These are phyloP conservation scores for Criorhina ranunculi DNA, from an alignment of 2,888 invertebrate genomes.

Conservation along the genomic window DNA sequence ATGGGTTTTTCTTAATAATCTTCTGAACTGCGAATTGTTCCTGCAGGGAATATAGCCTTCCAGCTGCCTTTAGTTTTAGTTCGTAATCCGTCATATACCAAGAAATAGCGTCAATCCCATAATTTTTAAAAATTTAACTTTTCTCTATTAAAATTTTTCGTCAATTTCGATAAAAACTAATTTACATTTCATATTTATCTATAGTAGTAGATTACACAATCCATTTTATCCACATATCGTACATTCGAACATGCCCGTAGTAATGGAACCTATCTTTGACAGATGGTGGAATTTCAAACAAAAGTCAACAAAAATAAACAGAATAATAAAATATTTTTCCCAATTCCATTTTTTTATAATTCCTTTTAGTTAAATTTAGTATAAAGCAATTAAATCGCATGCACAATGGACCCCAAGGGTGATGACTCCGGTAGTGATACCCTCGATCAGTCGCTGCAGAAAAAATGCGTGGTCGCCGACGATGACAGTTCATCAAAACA, in stretches of 20 bases:
- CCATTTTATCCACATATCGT: conserved; percentile 1
- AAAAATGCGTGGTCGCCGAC: conserved; percentile 81
- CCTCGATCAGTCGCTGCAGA: conserved; percentile 82
- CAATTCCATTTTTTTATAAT: conserved; percentile 62
- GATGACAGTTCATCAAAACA: conserved; percentile 76
- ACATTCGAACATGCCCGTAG: conserved; percentile 19
- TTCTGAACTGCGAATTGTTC: no score
- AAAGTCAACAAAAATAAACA: conserved; percentile 77
- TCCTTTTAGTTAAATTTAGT: conserved; percentile 69
- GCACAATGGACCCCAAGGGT: conserved; percentile 81
- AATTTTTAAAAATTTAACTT: no score
- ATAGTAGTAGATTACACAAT: conserved; percentile 21
- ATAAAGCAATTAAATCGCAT: conserved; percentile 58
- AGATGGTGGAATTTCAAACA: conserved; percentile 74
- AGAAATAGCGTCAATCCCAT: no score
- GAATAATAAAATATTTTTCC: conserved; percentile 68
- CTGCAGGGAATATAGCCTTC: no score
- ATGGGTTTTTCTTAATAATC: no score
- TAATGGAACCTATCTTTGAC: conserved; percentile 57
- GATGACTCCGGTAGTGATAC: conserved; percentile 83
- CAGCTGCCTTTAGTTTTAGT: no score
- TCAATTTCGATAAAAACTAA: no score
- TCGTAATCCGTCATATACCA: no score
- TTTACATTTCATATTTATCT: background rate
- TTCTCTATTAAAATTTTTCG: no score